Percentiles rank a stretch among this genome's conserved stretches.
These are phyloP conservation scores for Amiota minor DNA, from an alignment of 2,888 invertebrate genomes.

Conservation along the genomic window DNA sequence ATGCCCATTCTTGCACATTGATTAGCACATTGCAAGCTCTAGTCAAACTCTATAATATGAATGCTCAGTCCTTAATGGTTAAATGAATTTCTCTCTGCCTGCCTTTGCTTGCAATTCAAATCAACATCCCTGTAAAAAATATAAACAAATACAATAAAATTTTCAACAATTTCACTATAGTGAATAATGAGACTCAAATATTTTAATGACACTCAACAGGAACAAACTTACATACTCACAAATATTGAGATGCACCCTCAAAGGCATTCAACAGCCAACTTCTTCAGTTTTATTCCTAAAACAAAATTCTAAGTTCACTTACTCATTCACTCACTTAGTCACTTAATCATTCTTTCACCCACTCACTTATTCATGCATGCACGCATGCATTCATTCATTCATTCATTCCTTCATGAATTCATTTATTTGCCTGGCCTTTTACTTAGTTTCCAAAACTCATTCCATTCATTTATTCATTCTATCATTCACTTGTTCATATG, in stretches of 20 bases:
- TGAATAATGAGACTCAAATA: slow-evolving; percentile 65
- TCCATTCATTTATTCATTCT: slow-evolving; percentile 38
- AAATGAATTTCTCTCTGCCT: no score
- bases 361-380: slow-evolving; percentile 1
- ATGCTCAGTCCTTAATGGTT: no score
- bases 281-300: neutral
- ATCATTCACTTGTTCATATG: slow-evolving; percentile 59
- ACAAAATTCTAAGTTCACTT: neutral
- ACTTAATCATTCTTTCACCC: neutral
- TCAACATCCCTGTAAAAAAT: neutral
- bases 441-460: slow-evolving; percentile 18
- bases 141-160: slow-evolving; percentile 31
- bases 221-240: slow-evolving; percentile 29
- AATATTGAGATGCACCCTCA: neutral
- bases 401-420: neutral
- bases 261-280: no score
- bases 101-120: no score
- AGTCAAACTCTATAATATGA: no score
- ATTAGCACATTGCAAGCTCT: no score
- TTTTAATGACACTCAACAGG: slow-evolving; percentile 59
- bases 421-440: neutral
- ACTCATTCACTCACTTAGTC: neutral
- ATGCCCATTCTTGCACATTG: no score
- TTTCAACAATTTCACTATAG: slow-evolving; percentile 44
- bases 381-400: slow-evolving; percentile 3